Evolutionary conservation across 2,888 invertebrate species (phyloP).

Genomic region (Silvanus unidentatus): DNA sequence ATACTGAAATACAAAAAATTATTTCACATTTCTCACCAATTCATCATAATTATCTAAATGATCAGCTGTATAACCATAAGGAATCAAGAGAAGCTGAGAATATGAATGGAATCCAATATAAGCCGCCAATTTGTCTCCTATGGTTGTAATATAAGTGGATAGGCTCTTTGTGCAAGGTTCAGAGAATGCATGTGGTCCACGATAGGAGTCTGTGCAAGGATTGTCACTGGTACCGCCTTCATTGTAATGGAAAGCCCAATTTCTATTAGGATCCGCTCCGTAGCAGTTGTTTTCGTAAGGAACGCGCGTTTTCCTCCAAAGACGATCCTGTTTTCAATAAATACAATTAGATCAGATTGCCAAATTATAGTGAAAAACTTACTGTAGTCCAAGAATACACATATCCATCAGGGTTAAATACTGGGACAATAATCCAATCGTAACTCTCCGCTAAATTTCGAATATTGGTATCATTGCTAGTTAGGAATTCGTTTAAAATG

Average conservation of each 20-base stretch:
- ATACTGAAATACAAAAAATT: too few relatives aligned
- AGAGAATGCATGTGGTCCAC: conserved; percentile 63
- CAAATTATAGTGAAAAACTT: too few relatives aligned
- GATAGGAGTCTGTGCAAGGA: conserved; percentile 59
- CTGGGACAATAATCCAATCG: conserved; percentile 72
- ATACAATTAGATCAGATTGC: too few relatives aligned
- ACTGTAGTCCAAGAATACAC: too few relatives aligned
- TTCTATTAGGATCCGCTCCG: conserved; percentile 73
- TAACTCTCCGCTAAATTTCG: conserved; percentile 57
- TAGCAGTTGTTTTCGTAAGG: conserved; percentile 47
- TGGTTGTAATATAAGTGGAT: conserved; percentile 50
- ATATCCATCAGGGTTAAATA: conserved; percentile 70
- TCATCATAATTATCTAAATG: conserved; percentile 56
- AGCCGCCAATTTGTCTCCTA: conserved; percentile 36
- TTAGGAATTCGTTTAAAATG: conserved; percentile 65
- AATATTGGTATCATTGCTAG: conserved; percentile 48
- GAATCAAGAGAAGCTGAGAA: conserved; percentile 62
- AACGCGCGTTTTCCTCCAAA: conserved; percentile 66
- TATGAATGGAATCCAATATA: conserved; percentile 72
- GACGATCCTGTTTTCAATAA: conserved; percentile 57
- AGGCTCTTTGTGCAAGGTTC: conserved; percentile 59
- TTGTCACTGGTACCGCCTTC: conserved; percentile 51
- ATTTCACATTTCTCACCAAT: conserved; percentile 44
- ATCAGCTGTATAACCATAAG: conserved; percentile 60
- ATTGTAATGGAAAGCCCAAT: conserved; percentile 68